Conservation (phyloP, 2,113 vertebrate genomes). For the Uria aalge region DNA sequence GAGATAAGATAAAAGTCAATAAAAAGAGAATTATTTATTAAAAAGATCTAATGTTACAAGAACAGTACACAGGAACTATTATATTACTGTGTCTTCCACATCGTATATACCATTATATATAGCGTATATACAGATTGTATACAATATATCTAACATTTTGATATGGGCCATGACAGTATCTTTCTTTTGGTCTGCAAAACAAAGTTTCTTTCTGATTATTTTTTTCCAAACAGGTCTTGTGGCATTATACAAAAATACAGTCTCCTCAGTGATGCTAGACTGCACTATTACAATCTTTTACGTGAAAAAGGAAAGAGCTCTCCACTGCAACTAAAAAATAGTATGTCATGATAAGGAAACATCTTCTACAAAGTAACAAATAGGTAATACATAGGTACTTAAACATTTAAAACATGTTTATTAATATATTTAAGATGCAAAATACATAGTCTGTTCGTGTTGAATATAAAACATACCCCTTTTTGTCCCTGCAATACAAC, state of each 20-base stretch:
- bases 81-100: conserved; percentile 79
- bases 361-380: conserved; percentile 66
- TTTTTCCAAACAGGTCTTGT: conserved; percentile 29
- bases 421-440: conserved; percentile 72
- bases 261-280: conserved; percentile 68
- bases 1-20: conserved; percentile 81
- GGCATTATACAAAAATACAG: conserved; percentile 78
- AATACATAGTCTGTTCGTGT: conserved; percentile 69
- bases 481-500: conserved; percentile 43
- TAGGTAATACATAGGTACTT: conserved; percentile 59
- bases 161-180: conserved; percentile 57
- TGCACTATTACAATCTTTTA: conserved; percentile 62
- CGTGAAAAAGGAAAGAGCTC: conserved; percentile 47
- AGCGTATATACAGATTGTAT: conserved; percentile 80
- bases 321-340: conserved; percentile 47
- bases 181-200: conserved; percentile 68
- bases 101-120: conserved; percentile 77
- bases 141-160: conserved; percentile 74
- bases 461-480: conserved; percentile 57
- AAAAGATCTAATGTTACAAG: conserved; percentile 84
- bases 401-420: conserved; percentile 73
- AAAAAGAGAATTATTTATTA: conserved; percentile 85
- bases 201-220: conserved; percentile 15
- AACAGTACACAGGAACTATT: conserved; percentile 82
- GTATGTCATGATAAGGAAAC: conserved; percentile 30